Base-by-base conservation (phyloP, 2,113 vertebrate genomes). In the Empidonax alnorum region DNA sequence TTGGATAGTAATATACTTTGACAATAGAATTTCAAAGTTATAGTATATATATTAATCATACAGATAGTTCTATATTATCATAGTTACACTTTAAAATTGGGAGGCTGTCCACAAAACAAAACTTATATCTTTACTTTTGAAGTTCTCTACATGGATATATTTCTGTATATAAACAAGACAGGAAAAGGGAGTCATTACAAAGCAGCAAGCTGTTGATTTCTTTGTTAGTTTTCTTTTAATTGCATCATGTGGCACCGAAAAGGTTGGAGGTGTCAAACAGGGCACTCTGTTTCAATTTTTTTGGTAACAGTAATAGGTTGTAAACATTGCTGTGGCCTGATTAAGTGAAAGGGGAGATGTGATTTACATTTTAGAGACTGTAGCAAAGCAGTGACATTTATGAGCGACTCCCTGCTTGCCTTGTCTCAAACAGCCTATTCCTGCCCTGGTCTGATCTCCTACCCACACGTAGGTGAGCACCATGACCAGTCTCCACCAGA, bases 321-420 rank as follows among this genome's bases (percentile, higher is more conserved):
- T 2, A 85, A 63, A 44, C 2, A 3, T 83, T 39, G 10, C 16
- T 30, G 4, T 10, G 46, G 9, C 7, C 39, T 79, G 9, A 7
- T 39, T 13, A 53, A 61, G 8, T 10, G 25, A 61, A 80, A 55
- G 13, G 50, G 50, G 14, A 52, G 50, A 52, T 52, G 49, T 50
- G 24, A 27, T 52, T 27, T 52, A 8, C 25, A 27, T 27, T 52
- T 27, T 28, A 52, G 50, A 78, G 27, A 23, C 2, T 39, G 11
- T 30, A 61, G 18, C 7, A 80, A 89, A 71, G 25, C 14, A 53
- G 25, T 4, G 47, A n/a, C 6, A 44, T 21, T 76, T 18, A 24
- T 7, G 24, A 35, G 8, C 0, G 0, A 55, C 16, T 46, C 8
- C 14, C 46, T 24, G 6, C 58, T 53, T 80, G 35, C 11, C 27